Base-by-base conservation (phyloP, 2,113 vertebrate genomes). In the Prunella fulvescens region DNA sequence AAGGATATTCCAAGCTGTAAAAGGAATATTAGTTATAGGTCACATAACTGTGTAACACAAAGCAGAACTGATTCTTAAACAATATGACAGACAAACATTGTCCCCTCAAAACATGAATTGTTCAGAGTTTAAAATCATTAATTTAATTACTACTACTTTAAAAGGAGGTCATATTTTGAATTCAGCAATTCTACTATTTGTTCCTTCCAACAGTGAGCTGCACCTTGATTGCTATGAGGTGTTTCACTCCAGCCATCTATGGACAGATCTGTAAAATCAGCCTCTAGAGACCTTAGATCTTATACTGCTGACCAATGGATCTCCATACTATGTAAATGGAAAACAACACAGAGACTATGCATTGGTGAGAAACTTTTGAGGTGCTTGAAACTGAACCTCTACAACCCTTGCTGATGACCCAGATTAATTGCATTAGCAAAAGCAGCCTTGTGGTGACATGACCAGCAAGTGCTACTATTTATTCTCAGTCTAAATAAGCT, bases 61-160 rank as follows among this genome's bases (percentile, higher is more conserved):
- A 74, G 26, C 2, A 31, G 56, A 71, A 54, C 8, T 45, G 29
- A 42, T 47, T 47, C 15, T 45, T 61, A 66, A 66, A 42, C 6
- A 42, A 44, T 6, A 7, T 7, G 10, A 31, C 22, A 48, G 6
- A 61, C 14, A 29, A 61, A 29, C 6, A 45, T 0, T 29, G 3
- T 35, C 35, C 51, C 18, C 19, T 37, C 29, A 40, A 50, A 51
- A 44, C 29, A 10, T 2, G 0, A 29, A 37, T 13, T 1, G 2
- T 11, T 77, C 45, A 25, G 6, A 66, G 61, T 47, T n/a, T 39
- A 14, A 45, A 57, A 45, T 51, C 11, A 60, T 19, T 60, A 17
- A 51, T 54, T 44, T 58, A 48, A n/a, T 40, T 65, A 22, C 11
- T 71, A 42, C 25, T 51, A 72, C 10, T 40, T 66, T n/a, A 28